A percentile compares a stretch with the other conserved stretches of the same genome.
Evolutionary conservation across 2,888 invertebrate genomes (phyloP).

Genomic region (Platycheirus rosarum): DNA sequence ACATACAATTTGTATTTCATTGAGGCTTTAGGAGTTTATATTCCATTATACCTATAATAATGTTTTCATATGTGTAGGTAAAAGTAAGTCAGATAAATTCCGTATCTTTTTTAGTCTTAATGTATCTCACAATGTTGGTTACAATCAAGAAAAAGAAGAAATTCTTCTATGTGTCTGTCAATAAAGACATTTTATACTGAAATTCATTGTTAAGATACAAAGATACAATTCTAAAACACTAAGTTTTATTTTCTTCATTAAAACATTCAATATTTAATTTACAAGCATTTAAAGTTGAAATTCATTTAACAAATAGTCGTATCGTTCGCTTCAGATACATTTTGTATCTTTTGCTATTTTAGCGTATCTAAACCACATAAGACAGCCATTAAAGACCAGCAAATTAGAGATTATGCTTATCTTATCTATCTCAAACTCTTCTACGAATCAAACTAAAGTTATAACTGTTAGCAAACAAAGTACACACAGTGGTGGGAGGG

Average conservation of each 20-base stretch:
- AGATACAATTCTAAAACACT: neutral
- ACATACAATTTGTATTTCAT: no score
- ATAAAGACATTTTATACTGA: no score
- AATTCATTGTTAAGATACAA: neutral
- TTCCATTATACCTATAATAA: no score
- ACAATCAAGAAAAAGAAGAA: no score
- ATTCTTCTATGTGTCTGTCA: no score
- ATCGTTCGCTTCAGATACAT: conserved; percentile 3
- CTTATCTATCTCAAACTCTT: conserved; percentile 70
- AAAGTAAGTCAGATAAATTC: no score
- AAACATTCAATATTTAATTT: neutral
- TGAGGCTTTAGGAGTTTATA: no score
- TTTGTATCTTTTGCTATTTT: conserved; percentile 26
- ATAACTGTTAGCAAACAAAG: conserved; percentile 20
- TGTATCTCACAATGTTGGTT: no score
- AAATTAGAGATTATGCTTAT: conserved; percentile 43
- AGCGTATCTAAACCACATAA: conserved; percentile 51
- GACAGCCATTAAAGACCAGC: conserved; percentile 48
- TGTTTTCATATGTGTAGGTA: no score
- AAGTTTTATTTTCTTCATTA: neutral
- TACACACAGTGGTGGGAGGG: conserved; percentile 12
- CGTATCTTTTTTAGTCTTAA: no score
- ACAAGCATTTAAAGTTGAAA: conserved; percentile 16
- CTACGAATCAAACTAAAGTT: conserved; percentile 70
- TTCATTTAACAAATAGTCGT: conserved; percentile 1